phyloP scores from a whole-genome alignment of 2,113 vertebrate species.

The Rattus norvegicus region GRCr8 NC_086021.1:34564501-34565000 shows the following conservation, averaged over 20 bases:
- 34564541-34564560: constrained; percentile 88
- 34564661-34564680: rapidly evolving
- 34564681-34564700: too few relatives aligned
- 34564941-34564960: background rate
- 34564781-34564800: too few relatives aligned
- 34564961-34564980: background rate
- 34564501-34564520: constrained; percentile 88
- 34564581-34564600: constrained; percentile 90
- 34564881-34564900: background rate
- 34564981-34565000: rapidly evolving
- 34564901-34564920: background rate
- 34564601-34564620: constrained; percentile 88
- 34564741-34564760: background rate
- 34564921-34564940: background rate
- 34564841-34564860: too few relatives aligned
- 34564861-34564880: background rate
- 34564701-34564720: background rate
- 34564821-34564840: background rate
- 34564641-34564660: background rate
- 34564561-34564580: constrained; percentile 85
- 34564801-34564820: background rate
- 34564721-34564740: background rate
- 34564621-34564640: constrained; percentile 13
- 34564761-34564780: background rate
- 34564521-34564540: constrained; percentile 89